phyloP scores from a whole-genome alignment of 2,113 vertebrate species.

The Pampusana beccarii region DNA sequence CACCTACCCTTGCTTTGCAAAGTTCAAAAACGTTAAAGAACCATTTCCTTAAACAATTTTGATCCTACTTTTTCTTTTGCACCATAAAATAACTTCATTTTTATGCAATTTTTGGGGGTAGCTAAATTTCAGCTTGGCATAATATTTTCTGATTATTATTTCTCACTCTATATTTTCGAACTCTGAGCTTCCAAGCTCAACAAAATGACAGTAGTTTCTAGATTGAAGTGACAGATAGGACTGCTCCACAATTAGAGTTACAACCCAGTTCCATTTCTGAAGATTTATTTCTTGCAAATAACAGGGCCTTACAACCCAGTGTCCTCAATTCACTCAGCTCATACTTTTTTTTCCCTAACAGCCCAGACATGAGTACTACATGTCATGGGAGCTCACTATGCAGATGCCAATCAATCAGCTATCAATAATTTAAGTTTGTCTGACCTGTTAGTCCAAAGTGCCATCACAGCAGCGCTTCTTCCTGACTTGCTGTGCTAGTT shows the following conservation, averaged over 20 bases:
- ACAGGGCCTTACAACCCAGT: background rate
- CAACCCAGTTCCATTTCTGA: background rate
- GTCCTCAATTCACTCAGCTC: slow-evolving; percentile 41
- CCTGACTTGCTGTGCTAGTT: background rate
- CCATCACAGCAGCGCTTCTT: background rate
- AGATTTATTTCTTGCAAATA: background rate
- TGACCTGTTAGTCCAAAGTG: slow-evolving; percentile 59
- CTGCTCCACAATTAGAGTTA: background rate
- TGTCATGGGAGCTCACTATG: background rate
- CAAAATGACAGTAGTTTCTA: background rate
- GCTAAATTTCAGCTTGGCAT: background rate
- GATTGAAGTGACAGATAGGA: background rate
- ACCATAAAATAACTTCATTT: background rate
- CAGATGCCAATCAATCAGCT: slow-evolving; percentile 11
- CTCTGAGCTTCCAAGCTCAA: background rate
- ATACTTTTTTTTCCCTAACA: slow-evolving; percentile 21
- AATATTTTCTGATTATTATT: background rate
- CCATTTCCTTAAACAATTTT: background rate
- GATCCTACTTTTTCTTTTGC: background rate
- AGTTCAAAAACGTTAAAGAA: background rate
- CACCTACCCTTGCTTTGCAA: background rate
- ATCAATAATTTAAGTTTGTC: slow-evolving; percentile 40
- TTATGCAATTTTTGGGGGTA: background rate
- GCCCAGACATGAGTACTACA: background rate
- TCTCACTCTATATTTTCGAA: background rate